phyloP scores from a whole-genome alignment of 2,113 vertebrate species.

The Chitala chitala region DNA sequence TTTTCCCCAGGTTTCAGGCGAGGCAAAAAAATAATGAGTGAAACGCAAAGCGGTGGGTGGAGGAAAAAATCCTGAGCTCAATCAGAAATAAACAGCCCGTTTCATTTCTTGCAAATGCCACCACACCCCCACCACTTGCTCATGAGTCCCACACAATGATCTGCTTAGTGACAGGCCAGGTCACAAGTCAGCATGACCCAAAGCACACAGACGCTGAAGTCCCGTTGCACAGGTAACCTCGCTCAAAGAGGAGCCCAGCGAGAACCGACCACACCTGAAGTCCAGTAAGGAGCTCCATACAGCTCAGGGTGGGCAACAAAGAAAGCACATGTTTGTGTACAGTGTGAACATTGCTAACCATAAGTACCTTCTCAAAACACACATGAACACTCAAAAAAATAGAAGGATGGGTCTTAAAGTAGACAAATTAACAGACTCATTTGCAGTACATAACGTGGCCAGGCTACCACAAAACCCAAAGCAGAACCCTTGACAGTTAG shows the following conservation, averaged over 20 bases:
- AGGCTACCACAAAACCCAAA: background rate
- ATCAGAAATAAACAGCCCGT: constrained; percentile 10
- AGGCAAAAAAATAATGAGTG: background rate
- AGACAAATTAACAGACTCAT: background rate
- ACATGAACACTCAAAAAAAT: background rate
- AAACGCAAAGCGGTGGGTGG: background rate
- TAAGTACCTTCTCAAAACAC: background rate
- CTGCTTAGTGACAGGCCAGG: background rate
- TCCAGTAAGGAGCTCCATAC: too few species aligned
- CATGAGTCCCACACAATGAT: background rate
- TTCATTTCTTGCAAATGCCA: constrained; percentile 4
- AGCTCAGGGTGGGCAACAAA: background rate
- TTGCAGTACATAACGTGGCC: background rate
- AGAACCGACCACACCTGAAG: too few species aligned
- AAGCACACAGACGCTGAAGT: background rate
- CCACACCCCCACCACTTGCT: background rate
- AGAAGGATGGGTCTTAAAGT: background rate
- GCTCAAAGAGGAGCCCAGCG: too few species aligned
- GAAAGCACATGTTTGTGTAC: background rate
- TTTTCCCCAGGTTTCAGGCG: background rate
- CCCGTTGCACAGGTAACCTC: background rate
- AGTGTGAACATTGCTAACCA: background rate
- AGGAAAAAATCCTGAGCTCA: constrained; percentile 16
- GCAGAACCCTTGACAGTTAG: background rate
- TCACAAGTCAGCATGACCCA: background rate